Evolutionary conservation across 2,113 vertebrate species (phyloP), one percentile per base, ranked within the genome.

Genomic region (Alligator mississippiensis): DNA sequence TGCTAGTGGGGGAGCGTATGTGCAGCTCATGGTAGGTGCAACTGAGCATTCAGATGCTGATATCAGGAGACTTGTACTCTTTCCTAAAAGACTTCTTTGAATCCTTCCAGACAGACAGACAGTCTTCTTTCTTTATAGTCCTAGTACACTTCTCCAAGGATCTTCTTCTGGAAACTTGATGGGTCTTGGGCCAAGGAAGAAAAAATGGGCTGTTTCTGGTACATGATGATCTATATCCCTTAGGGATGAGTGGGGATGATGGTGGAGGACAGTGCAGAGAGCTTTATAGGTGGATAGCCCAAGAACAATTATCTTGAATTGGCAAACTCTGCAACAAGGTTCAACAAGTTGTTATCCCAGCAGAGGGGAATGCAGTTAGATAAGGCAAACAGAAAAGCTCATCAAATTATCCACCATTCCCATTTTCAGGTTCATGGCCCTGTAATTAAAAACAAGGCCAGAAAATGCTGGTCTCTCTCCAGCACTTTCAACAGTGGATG

Each of bases 401-500:
- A 25, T 24, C 68, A 58, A 57, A 34, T 10, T 19, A 11, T 12
- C 27, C 38, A 6, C 47, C 9, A 9, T 63, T 47, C 4, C 38
- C 9, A 28, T 79, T 57, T 54, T 30, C 1, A 83, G 60, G 81
- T 11, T 59, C 38, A 61, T 68, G 72, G 27, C 66, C 62, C 57
- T 22, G 25, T 54, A 19, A 25, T 57, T 2, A n/a, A 28, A 72
- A 10, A 21, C 34, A n/a, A 72, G 24, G 34, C 68, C 68, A 72
- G 30, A 72, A 25, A 74, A 47, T 1, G 0, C 3, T 28, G 18
- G 25, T 80, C 85, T 72, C 21, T 57, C 70, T 76, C 3, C 24
- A 74, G 22, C 34, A 24, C 0, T 13, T n/a, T 6, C n/a, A 61
- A 2, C 13, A 47, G 14, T 72, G 28, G 54, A 25, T 0, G 1